Percentiles rank a stretch among this genome's conserved stretches.
phyloP scores from a whole-genome alignment of 2,797 vertebrate genomes.

The Alcedo quadribrachys region DNA sequence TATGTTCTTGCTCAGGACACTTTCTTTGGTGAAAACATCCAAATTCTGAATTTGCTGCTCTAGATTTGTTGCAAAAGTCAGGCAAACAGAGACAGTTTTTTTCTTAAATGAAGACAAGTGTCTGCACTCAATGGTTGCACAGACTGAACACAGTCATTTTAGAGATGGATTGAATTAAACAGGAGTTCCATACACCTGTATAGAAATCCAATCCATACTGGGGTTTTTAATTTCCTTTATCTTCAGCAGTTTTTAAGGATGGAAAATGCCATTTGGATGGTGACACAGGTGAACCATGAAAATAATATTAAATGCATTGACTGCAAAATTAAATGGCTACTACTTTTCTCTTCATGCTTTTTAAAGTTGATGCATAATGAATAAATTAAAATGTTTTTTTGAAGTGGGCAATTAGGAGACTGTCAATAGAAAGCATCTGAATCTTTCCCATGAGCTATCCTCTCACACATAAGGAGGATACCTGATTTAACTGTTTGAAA shows the following conservation, averaged over 20 bases:
- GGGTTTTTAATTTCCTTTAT: neutral
- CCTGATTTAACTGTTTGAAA: slow-evolving; percentile 45
- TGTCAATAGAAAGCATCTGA: neutral
- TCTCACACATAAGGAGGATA: neutral
- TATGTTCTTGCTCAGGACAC: neutral
- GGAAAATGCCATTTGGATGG: neutral
- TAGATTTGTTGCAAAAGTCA: slow-evolving; percentile 5
- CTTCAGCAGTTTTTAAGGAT: slow-evolving; percentile 21
- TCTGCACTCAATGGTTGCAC: neutral
- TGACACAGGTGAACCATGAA: neutral
- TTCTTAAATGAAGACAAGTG: neutral
- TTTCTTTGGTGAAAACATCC: neutral
- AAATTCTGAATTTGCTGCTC: neutral
- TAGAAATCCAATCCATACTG: neutral
- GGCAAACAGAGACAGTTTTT: neutral
- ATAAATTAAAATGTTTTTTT: slow-evolving; percentile 5
- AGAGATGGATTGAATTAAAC: slow-evolving; percentile 48
- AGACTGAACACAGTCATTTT: slow-evolving; percentile 10
- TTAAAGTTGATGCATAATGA: neutral
- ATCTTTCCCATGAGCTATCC: neutral
- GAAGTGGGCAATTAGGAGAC: slow-evolving; percentile 22
- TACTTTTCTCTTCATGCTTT: neutral
- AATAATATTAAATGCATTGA: slow-evolving; percentile 9
- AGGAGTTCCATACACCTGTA: neutral
- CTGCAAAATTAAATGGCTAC: slow-evolving; percentile 23